phyloP scores from a whole-genome alignment of 2,888 invertebrate species.

The Drymonia ruficornis region DNA sequence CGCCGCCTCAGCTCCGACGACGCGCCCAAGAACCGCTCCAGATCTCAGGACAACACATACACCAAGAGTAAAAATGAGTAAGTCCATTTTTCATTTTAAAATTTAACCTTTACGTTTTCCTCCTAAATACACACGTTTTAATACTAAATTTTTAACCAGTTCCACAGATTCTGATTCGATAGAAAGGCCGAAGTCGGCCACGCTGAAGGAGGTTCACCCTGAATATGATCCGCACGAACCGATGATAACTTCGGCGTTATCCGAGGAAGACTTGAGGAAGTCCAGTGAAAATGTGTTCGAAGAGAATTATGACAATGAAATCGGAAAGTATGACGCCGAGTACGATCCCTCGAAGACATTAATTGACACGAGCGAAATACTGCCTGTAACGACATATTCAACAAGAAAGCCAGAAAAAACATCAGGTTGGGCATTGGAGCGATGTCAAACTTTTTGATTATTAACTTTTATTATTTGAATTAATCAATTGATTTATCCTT shows the following conservation, averaged over 20 bases:
- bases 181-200: slow-evolving; percentile 78
- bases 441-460: background rate
- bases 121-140: background rate
- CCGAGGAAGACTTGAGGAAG: slow-evolving; percentile 76
- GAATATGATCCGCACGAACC: slow-evolving; percentile 81
- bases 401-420: slow-evolving; percentile 59
- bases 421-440: slow-evolving; percentile 48
- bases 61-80: slow-evolving; percentile 74
- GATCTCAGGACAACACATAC: slow-evolving; percentile 67
- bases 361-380: slow-evolving; percentile 53
- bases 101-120: background rate
- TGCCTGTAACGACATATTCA: slow-evolving; percentile 51
- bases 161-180: slow-evolving; percentile 78
- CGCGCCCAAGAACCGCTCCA: slow-evolving; percentile 62
- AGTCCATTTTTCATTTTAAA: slow-evolving; percentile 27
- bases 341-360: slow-evolving; percentile 66
- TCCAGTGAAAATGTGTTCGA: slow-evolving; percentile 74
- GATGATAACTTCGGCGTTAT: slow-evolving; percentile 80
- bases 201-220: slow-evolving; percentile 74
- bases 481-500: slow-evolving; percentile 7
- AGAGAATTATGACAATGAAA: slow-evolving; percentile 65
- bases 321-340: slow-evolving; percentile 55
- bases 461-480: background rate
- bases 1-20: slow-evolving; percentile 56
- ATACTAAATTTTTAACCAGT: slow-evolving; percentile 39